phyloP scores from a whole-genome alignment of 1,140 invertebrate species.

The Chrysoperla carnea region DNA sequence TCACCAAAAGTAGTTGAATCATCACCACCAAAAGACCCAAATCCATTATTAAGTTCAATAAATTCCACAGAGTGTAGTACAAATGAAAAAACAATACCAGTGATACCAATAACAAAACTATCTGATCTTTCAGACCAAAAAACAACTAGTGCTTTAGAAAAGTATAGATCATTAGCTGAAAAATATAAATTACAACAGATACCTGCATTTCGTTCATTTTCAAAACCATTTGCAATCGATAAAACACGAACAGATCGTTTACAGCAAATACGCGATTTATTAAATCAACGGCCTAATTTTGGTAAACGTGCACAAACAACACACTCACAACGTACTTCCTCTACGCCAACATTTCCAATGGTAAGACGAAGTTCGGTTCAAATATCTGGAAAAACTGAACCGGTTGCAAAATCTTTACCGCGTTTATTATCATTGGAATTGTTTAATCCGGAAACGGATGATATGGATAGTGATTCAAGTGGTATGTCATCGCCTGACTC shows the following conservation, averaged over 20 bases:
- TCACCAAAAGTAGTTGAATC: neutral
- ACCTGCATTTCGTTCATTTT: slow-evolving; percentile 12
- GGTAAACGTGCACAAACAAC: slow-evolving; percentile 20
- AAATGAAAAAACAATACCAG: neutral
- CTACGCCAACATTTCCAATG: slow-evolving; percentile 26
- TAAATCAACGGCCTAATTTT: slow-evolving; percentile 42
- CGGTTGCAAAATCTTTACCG: slow-evolving; percentile 37
- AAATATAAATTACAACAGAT: slow-evolving; percentile 20
- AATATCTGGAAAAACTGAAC: slow-evolving; percentile 26
- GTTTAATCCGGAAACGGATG: slow-evolving; percentile 80
- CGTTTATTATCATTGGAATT: slow-evolving; percentile 62
- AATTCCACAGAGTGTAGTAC: neutral
- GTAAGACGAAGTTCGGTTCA: slow-evolving; percentile 31
- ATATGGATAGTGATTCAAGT: slow-evolving; percentile 75
- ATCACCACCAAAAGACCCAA: slow-evolving; percentile 4
- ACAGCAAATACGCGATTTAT: slow-evolving; percentile 46
- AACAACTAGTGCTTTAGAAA: neutral
- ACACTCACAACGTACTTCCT: slow-evolving; percentile 3
- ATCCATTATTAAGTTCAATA: neutral
- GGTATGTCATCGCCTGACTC: slow-evolving; percentile 75
- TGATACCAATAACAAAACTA: neutral
- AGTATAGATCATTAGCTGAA: slow-evolving; percentile 13
- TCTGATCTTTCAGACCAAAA: neutral
- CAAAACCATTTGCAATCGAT: slow-evolving; percentile 7
- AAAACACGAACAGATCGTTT: slow-evolving; percentile 36